phyloP scores from a whole-genome alignment of 2,888 invertebrate genomes.

The Orgyia antiqua region DNA sequence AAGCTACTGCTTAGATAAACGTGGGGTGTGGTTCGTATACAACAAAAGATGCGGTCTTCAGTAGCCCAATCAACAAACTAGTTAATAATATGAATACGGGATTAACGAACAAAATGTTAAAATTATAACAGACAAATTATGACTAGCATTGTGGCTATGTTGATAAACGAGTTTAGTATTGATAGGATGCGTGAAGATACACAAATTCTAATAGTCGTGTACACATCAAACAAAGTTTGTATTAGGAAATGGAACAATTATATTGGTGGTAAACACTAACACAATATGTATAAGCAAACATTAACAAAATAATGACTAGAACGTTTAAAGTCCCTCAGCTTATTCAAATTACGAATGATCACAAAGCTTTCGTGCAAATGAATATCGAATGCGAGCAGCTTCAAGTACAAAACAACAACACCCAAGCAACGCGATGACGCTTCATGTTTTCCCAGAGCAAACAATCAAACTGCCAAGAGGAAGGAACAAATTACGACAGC shows the following conservation, averaged over 20 bases:
- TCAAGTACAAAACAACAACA: slow-evolving; percentile 48
- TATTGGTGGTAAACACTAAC: slow-evolving; percentile 24
- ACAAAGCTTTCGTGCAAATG: slow-evolving; percentile 58
- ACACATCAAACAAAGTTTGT: slow-evolving; percentile 10
- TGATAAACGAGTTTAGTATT: too few species aligned
- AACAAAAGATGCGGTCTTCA: slow-evolving; percentile 64
- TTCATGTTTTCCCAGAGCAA: slow-evolving; percentile 58
- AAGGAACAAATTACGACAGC: slow-evolving; percentile 66
- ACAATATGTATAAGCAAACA: slow-evolving; percentile 40
- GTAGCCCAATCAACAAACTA: slow-evolving; percentile 69
- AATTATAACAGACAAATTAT: slow-evolving; percentile 31
- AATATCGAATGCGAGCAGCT: slow-evolving; percentile 59
- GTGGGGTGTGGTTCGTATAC: slow-evolving; percentile 67
- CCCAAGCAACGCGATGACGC: slow-evolving; percentile 48
- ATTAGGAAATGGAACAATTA: slow-evolving; percentile 28
- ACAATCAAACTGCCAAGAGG: slow-evolving; percentile 61
- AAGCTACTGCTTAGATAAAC: slow-evolving; percentile 76
- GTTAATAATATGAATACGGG: slow-evolving; percentile 49
- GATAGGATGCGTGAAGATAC: too few species aligned
- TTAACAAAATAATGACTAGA: slow-evolving; percentile 38
- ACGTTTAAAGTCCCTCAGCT: slow-evolving; percentile 44
- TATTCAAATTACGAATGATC: slow-evolving; percentile 51
- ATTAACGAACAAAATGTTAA: slow-evolving; percentile 26
- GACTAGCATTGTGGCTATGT: too few species aligned
- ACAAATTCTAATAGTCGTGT: slow-evolving; percentile 13